Evolutionary conservation across 2,797 vertebrate genomes (phyloP).

Genomic region (Cryptoprocta ferox): DNA sequence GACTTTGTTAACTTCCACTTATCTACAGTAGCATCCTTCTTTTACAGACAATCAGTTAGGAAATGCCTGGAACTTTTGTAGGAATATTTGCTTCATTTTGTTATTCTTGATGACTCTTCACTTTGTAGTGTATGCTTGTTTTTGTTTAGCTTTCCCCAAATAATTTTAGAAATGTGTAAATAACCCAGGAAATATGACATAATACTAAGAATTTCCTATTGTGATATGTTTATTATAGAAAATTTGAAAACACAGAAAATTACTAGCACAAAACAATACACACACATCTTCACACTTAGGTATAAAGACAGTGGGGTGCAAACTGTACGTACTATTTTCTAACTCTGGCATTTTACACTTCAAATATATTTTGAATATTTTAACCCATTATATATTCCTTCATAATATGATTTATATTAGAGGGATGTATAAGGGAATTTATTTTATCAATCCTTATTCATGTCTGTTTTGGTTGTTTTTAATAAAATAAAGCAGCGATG

Average conservation of each 20-base stretch:
- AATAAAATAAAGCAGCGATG: background rate
- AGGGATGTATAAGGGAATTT: background rate
- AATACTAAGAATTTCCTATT: background rate
- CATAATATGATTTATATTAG: background rate
- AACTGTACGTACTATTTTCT: background rate
- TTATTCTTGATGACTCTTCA: background rate
- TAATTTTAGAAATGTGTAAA: background rate
- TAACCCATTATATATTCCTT: background rate
- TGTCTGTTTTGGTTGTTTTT: background rate
- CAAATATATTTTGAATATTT: slow-evolving; percentile 12
- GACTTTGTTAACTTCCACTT: slow-evolving; percentile 2
- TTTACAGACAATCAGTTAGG: background rate
- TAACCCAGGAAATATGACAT: background rate
- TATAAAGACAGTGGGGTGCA: background rate
- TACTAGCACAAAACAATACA: background rate
- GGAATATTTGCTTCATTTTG: background rate
- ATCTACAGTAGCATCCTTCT: background rate
- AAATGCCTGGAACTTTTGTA: background rate
- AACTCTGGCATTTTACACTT: background rate
- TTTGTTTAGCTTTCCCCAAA: background rate
- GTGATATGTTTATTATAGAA: background rate
- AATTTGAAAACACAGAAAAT: slow-evolving; percentile 5
- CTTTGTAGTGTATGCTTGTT: background rate
- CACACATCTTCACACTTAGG: background rate
- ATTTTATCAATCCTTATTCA: background rate